Evolutionary conservation across 1,140 invertebrate genomes (phyloP).

Genomic region (Ectropis grisescens): DNA sequence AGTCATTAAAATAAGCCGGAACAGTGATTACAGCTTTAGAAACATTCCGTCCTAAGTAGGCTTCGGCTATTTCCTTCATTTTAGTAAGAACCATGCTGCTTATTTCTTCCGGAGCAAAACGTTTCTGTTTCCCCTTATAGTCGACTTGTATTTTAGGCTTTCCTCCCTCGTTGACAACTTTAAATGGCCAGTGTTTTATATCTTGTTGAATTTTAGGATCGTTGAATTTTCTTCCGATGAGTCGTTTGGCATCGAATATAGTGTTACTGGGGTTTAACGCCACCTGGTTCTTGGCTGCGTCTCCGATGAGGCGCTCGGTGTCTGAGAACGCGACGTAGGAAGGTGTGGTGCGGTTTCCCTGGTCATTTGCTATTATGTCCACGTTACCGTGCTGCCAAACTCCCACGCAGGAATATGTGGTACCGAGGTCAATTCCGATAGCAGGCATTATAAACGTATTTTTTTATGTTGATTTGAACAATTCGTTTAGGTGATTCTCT

Average conservation of each 20-base stretch:
- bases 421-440: conserved; percentile 85
- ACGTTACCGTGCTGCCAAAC: conserved; percentile 89
- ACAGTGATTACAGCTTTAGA: conserved; percentile 75
- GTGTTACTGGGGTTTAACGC: conserved; percentile 67
- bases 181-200: conserved; percentile 83
- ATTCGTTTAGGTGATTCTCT: no score
- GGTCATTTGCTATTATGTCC: conserved; percentile 95
- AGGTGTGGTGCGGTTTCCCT: conserved; percentile 93
- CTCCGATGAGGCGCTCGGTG: conserved; percentile 82
- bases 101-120: conserved; percentile 83
- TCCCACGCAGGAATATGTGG: conserved; percentile 87
- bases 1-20: conserved; percentile 75
- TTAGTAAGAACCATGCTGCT: conserved; percentile 78
- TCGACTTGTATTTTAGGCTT: conserved; percentile 80
- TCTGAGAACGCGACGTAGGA: conserved; percentile 92
- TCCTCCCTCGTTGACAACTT: conserved; percentile 74
- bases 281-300: conserved; percentile 79
- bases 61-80: conserved; percentile 72
- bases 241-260: conserved; percentile 68
- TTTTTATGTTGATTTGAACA: no score
- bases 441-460: no score
- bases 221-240: conserved; percentile 79
- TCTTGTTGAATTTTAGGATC: conserved; percentile 81
- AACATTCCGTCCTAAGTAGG: conserved; percentile 78
- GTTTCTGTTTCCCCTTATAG: conserved; percentile 81